Percentiles rank a stretch among this genome's conserved stretches.
Evolutionary conservation across 2,888 invertebrate genomes (phyloP).

Genomic region (Lasioglossum calceatum): DNA sequence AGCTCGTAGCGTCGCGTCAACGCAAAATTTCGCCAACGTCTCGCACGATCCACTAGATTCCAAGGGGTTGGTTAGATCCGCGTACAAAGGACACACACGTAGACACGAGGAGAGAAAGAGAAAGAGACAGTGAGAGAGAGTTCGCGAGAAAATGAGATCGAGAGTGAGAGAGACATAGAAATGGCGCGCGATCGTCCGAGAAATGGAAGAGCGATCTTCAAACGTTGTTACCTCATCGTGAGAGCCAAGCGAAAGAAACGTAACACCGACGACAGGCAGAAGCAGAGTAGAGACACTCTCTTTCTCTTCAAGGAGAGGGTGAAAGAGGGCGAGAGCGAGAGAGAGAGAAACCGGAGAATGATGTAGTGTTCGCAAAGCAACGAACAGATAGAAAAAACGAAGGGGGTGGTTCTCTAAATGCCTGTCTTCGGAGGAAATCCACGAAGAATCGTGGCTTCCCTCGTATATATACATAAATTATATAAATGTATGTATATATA

Average conservation of each 20-base stretch:
- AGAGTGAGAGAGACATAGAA: constrained; percentile 1
- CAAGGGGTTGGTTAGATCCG: background rate
- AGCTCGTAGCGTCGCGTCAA: background rate
- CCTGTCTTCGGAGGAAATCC: constrained; percentile 1
- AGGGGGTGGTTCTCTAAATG: background rate
- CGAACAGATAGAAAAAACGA: background rate
- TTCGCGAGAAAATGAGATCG: background rate
- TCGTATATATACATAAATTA: background rate
- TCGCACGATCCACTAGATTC: background rate
- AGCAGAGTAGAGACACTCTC: background rate
- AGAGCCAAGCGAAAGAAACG: constrained; percentile 8
- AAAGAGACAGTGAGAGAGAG: background rate
- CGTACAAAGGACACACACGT: background rate
- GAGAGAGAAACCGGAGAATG: background rate
- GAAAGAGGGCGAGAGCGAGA: background rate
- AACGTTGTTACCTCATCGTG: constrained; percentile 63
- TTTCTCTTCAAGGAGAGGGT: background rate
- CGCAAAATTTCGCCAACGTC: background rate
- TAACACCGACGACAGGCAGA: background rate
- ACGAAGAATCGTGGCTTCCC: background rate
- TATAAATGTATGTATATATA: background rate
- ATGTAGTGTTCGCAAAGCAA: background rate
- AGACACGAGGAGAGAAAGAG: background rate
- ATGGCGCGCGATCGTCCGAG: constrained; percentile 38
- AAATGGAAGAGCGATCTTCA: constrained; percentile 55